Base-by-base conservation (phyloP, 2,888 invertebrate genomes). In the Amiota minor region DNA sequence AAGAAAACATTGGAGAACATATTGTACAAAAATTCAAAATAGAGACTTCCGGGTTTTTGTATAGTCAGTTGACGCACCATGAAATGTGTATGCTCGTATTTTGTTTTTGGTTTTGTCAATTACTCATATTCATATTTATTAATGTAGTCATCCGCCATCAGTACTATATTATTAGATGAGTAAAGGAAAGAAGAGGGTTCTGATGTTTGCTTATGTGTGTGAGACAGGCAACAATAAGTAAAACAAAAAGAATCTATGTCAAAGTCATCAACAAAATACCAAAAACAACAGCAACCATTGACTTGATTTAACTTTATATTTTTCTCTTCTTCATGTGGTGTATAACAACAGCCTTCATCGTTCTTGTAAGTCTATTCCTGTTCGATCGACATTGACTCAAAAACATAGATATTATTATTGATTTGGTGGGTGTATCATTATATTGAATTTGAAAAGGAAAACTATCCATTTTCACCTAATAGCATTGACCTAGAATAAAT, bases 51-150 rank as follows among this genome's bases (percentile, higher is more conserved):
- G 59, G 59, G 16, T 59, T 35, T 23, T 35, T 8, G 35, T 35
- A 35, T 35, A 35, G 35, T 35, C 35, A 35, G 35, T 35, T 35
- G 35, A 35, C 35, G 35, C 35, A 35, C 6, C 35, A 35, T 35
- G 35, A 35, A 35, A 35, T 35, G 6, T 6, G 23, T 35, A 35
- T 35, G 0, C 2, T 35, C 6, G 2, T 35, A 6, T 35, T 4
- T 35, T 9, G 1, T 53, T 12, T 53, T 12, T 53, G 53, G 12
- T 68, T 68, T 68, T 68, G 67, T 50, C 53, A 68, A 68, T 53
- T 68, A 23, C 50, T 68, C 67, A 68, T 68, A 23, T 23, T 50
- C 62, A 62, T 67, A 67, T 67, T 68, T 35, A 68, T 23, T 65
- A 11, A 47, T 9, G 2, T 50, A n/a, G 53, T n/a, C 14, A 50